Percentiles rank a stretch among this genome's conserved stretches.
Conservation (phyloP, 2,113 vertebrate species). For the Callithrix jacchus region DNA sequence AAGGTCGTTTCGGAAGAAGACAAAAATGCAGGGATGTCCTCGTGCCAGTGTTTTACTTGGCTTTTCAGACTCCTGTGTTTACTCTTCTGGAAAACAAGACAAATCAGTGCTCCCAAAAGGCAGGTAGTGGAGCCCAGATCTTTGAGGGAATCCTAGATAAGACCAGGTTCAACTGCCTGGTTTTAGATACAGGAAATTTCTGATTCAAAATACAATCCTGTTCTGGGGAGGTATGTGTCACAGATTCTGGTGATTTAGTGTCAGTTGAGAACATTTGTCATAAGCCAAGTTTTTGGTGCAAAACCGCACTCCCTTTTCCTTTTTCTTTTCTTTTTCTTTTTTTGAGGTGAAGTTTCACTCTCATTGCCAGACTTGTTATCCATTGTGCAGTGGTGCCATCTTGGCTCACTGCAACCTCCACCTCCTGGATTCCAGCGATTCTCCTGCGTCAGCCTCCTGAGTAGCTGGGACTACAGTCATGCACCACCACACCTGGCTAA, state of each 20-base stretch:
- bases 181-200: slow-evolving; percentile 9
- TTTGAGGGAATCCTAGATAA: background rate
- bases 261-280: slow-evolving; percentile 6
- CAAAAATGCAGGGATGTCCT: background rate
- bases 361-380: no score
- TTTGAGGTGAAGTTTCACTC: no score
- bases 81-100: slow-evolving; percentile 2
- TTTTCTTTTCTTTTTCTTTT: no score
- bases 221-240: background rate
- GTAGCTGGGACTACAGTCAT: no score
- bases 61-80: background rate
- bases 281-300: background rate
- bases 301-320: background rate
- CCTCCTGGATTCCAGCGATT: no score
- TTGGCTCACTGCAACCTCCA: no score
- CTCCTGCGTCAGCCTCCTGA: no score
- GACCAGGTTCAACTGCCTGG: background rate
- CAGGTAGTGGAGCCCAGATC: fast-evolving
- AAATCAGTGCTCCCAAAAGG: background rate
- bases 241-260: background rate
- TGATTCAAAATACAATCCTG: background rate
- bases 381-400: no score
- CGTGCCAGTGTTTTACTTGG: background rate
- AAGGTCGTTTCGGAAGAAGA: background rate
- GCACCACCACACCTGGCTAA: no score